phyloP scores from a whole-genome alignment of 2,113 vertebrate genomes.

The Periophthalmus modestus region DNA sequence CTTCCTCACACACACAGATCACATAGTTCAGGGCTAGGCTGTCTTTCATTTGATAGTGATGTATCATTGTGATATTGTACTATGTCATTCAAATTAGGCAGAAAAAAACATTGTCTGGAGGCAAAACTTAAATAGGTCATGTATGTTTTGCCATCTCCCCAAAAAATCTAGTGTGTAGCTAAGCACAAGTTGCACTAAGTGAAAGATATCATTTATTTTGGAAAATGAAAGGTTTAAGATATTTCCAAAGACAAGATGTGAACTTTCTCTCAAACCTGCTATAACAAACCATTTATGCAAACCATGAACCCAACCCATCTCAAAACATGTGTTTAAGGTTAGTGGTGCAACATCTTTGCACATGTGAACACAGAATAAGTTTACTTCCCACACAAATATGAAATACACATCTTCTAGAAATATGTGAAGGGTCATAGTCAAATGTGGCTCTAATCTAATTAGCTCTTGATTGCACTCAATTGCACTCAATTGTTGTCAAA shows the following conservation, averaged over 20 bases:
- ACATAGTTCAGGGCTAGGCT: too few relatives aligned
- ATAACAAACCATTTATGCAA: neutral
- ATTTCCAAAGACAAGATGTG: neutral
- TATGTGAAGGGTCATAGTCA: neutral
- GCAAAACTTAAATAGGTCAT: neutral
- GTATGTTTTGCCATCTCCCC: neutral
- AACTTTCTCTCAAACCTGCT: neutral
- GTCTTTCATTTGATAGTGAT: neutral
- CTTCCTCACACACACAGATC: neutral
- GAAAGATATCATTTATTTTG: neutral
- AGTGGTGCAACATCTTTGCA: neutral
- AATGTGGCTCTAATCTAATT: neutral
- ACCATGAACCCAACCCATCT: constrained; percentile 1
- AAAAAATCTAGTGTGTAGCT: neutral
- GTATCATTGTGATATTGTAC: neutral
- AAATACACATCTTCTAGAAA: neutral
- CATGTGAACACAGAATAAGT: neutral
- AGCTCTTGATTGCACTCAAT: neutral
- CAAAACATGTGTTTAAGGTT: neutral
- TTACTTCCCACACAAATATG: neutral
- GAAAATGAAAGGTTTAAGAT: neutral
- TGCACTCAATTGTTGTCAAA: neutral
- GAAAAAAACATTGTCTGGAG: too few relatives aligned
- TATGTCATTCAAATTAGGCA: neutral
- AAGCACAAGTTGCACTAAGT: neutral